phyloP scores from a whole-genome alignment of 2,888 invertebrate species.

The Omphaloscelis lunosa region DNA sequence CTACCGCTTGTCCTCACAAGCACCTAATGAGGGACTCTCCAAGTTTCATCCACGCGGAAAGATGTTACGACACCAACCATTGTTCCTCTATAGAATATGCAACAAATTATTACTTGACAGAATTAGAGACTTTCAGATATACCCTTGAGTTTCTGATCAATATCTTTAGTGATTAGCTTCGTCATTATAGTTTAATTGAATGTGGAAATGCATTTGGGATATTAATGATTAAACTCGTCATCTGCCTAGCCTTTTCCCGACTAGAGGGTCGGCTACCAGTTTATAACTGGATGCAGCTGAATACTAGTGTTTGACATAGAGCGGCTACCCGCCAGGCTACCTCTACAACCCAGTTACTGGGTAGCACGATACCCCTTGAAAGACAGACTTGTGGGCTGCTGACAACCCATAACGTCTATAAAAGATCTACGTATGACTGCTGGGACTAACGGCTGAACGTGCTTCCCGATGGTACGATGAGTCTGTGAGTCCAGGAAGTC shows the following conservation, averaged over 20 bases:
- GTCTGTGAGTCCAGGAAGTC: neutral
- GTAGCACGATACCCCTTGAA: neutral
- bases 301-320: neutral
- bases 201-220: neutral
- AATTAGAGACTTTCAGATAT: constrained; percentile 39
- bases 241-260: neutral
- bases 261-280: neutral
- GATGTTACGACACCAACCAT: constrained; percentile 58
- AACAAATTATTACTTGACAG: constrained; percentile 51
- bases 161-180: constrained; percentile 8
- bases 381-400: neutral
- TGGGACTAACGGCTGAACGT: neutral
- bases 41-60: constrained; percentile 47
- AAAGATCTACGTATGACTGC: neutral
- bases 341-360: neutral
- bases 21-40: constrained; percentile 51
- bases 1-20: neutral
- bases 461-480: neutral
- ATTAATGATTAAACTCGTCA: neutral
- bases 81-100: constrained; percentile 53
- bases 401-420: neutral
- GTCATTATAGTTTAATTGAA: constrained; percentile 19
- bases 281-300: neutral
- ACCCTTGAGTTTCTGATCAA: constrained; percentile 31
- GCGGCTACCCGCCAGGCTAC: too few species aligned